Evolutionary conservation across 2,797 vertebrate species (phyloP).

Genomic region (Xiphophorus birchmanni): DNA sequence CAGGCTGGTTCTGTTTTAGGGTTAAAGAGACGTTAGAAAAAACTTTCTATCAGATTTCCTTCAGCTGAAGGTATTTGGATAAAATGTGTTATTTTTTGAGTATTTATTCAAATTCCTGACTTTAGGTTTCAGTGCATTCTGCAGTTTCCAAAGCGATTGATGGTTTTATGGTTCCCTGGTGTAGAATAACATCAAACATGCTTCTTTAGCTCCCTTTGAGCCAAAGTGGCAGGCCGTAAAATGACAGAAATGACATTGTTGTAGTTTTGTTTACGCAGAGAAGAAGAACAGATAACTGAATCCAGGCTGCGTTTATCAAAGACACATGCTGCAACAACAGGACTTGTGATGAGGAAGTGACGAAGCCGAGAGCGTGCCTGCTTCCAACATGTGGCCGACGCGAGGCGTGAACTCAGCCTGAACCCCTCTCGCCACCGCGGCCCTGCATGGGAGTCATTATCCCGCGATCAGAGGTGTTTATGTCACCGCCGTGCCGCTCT

Average conservation of each 20-base stretch:
- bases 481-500: constrained; percentile 7
- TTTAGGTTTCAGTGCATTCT: not conserved
- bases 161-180: not conserved
- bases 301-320: not conserved
- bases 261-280: not conserved
- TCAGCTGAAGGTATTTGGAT: not conserved
- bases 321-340: not conserved
- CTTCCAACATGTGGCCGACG: constrained; percentile 42
- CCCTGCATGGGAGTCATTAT: constrained; percentile 50
- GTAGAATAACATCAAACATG: not conserved
- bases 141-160: not conserved
- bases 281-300: not conserved
- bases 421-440: constrained; percentile 30
- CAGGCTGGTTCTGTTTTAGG: not conserved
- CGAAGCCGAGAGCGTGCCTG: not conserved
- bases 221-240: not conserved
- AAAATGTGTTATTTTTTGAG: not conserved
- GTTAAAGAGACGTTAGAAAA: not conserved
- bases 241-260: not conserved
- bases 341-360: constrained; percentile 19
- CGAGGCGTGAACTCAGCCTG: constrained; percentile 58
- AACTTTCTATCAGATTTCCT: not conserved
- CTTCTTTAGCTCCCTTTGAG: not conserved
- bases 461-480: constrained; percentile 29
- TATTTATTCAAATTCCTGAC: not conserved